Evolutionary conservation across 2,113 vertebrate species (phyloP), one percentile per base, ranked within the genome.

Genomic region (Spea bombifrons): DNA sequence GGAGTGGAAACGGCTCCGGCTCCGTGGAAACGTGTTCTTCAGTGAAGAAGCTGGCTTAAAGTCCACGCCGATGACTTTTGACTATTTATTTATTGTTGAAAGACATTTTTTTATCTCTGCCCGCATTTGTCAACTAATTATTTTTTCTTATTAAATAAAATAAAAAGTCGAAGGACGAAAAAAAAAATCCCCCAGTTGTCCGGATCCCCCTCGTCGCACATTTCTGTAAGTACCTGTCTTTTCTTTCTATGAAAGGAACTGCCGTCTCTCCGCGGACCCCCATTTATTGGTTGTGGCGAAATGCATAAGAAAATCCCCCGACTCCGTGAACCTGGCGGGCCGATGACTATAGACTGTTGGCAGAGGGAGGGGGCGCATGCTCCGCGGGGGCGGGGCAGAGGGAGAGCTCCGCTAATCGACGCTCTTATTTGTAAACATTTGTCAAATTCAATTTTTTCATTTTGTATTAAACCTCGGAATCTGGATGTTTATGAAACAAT

Each of bases 401-500:
- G 83, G 90, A 92, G 91, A 87, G 86, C 90, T 92, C 91, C 90
- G 90, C 95, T 79, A 30, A 30, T 91, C 92, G 92, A 96, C 95
- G 94, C 10, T 95, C 94, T 94, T 94, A 94, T 99, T 98, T 98
- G 95, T 97, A 95, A 95, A 96, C 94, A 92, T 93, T 94, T 92
- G 92, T 94, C 92, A 92, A 89, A 93, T 91, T 92, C 91, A 92
- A 91, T 91, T 92, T 85, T 93, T 91, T 73, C 71, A 88, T 94
- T 93, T 94, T 93, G 92, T 94, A 93, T 93, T 92, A 93, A 93
- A 93, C 92, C 91, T 92, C 89, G 91, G 88, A 93, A 91, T 92
- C 92, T 93, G 92, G 92, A 92, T 92, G 93, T 94, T 93, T 94
- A 93, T 92, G 89, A 92, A 92, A 90, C 84, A 85, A 94, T 94